Conservation (phyloP, 2,113 vertebrate species). For the Vulpes lagopus region DNA sequence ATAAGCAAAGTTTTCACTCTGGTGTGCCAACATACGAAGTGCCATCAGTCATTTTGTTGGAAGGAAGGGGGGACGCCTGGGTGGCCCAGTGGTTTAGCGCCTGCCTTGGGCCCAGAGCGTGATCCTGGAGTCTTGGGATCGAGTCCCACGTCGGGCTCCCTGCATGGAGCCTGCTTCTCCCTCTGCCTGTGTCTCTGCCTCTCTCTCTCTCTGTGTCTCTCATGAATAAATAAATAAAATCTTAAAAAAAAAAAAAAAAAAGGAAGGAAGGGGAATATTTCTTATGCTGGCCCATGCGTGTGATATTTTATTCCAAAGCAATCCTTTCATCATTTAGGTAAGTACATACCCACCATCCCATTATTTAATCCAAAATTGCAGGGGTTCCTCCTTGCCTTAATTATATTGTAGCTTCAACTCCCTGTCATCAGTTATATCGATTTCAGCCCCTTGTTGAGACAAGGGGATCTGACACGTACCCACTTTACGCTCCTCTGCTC, state of each 20-base stretch:
- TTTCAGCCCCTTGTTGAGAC: constrained; percentile 17
- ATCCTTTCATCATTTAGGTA: constrained; percentile 25
- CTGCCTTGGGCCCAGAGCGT: too few species aligned
- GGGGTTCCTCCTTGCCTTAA: background rate
- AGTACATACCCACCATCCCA: background rate
- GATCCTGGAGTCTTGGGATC: too few species aligned
- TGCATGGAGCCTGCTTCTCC: too few species aligned
- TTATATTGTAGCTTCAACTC: background rate
- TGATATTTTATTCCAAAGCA: constrained; percentile 60
- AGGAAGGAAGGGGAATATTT: background rate
- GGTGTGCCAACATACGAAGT: background rate
- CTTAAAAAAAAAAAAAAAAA: too few species aligned
- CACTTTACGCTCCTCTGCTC: background rate
- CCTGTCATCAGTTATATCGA: constrained; percentile 11
- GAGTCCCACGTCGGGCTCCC: too few species aligned
- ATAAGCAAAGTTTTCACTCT: background rate
- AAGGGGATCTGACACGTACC: background rate
- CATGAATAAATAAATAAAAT: too few species aligned
- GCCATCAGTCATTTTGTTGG: constrained; percentile 31
- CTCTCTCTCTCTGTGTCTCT: too few species aligned
- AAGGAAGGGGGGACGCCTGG: background rate
- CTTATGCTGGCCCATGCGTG: background rate
- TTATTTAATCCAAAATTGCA: background rate
- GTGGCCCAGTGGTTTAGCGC: too few species aligned
- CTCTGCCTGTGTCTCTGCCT: too few species aligned